Evolutionary conservation across 1,140 invertebrate genomes (phyloP), one percentile per base, ranked within the genome.

Genomic region (Nasonia vitripennis): DNA sequence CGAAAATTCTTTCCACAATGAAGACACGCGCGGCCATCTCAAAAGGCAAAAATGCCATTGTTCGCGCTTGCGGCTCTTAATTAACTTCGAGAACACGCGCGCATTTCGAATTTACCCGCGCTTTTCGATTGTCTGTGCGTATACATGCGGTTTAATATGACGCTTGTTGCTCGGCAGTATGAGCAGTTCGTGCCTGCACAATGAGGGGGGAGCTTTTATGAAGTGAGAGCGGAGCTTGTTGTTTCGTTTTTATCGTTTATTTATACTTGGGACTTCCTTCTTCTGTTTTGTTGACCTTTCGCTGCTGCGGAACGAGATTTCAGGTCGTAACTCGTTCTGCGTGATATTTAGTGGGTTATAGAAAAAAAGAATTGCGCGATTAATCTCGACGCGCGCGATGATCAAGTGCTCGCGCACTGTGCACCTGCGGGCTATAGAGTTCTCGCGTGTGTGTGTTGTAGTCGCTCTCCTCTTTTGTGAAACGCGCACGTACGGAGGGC

Each of bases 41-140:
- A 75, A 75, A 75, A 41, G 73, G 73, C 73, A 45, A 75, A 75
- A 75, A 75, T 75, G 27, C 37, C 37, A 75, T 75, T 75, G 73
- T 75, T 75, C 31, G 20, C 20, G 3, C 37, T 17, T 14, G 14
- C 51, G 34, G 34, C 37, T 37, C 37, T 37, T 75, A 75, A 75
- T 75, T 75, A 75, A 75, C 37, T 75, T 45, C 14, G 20, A 45
- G 45, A 75, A 31, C 68, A n/a, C 68, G 68, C 68, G 68, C 23
- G 68, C 68, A 34, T 71, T 71, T 71, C 12, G 68, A 71, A 71
- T 71, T 34, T 6, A 27, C 68, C 68, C 34, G 3, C 34, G 68
- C 27, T 27, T 27, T 34, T 31, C 27, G 55, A 62, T 62, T 62
- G 55, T 62, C 27, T 27, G 20, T 34, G 68, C 68, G 68, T 71